These are phyloP conservation scores for Onychomys arenicola DNA, from an alignment of 2,797 vertebrate species.

Conservation along the genomic window DNA sequence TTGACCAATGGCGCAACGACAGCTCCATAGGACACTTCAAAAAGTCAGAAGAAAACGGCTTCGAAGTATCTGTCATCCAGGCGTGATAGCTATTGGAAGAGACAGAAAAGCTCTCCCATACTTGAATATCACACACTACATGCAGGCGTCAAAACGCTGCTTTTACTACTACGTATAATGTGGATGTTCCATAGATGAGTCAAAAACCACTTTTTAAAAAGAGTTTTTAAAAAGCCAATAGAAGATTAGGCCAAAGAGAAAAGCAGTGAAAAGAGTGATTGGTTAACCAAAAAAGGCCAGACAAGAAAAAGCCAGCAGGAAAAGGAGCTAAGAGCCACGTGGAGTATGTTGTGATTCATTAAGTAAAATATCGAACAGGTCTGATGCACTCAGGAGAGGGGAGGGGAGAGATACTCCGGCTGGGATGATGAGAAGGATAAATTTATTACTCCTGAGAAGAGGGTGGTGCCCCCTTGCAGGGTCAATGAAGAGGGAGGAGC, in stretches of 20 bases:
- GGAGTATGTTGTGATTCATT: background rate
- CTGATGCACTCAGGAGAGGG: too few relatives aligned
- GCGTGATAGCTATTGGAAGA: background rate
- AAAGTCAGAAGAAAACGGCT: background rate
- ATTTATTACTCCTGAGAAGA: too few relatives aligned
- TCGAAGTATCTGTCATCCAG: background rate
- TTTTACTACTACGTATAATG: background rate
- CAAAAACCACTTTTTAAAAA: background rate
- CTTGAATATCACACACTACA: background rate
- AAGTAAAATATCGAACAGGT: background rate
- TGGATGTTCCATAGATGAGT: background rate
- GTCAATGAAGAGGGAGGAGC: too few relatives aligned
- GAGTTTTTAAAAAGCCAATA: background rate
- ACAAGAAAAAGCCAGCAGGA: background rate
- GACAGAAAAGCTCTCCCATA: background rate
- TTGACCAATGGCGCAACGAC: fast-evolving
- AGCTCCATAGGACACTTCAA: background rate
- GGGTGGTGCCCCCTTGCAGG: background rate
- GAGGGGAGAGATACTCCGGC: background rate
- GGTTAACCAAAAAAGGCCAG: background rate
- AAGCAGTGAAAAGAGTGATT: background rate
- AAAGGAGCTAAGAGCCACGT: background rate
- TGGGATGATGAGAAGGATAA: too few relatives aligned
- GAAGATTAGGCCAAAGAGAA: background rate
- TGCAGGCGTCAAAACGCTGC: too few relatives aligned